Percentiles rank a stretch among this genome's conserved stretches.
These are phyloP conservation scores for Aptenodytes forsteri DNA, from an alignment of 2,113 vertebrate species.

Conservation along the genomic window DNA sequence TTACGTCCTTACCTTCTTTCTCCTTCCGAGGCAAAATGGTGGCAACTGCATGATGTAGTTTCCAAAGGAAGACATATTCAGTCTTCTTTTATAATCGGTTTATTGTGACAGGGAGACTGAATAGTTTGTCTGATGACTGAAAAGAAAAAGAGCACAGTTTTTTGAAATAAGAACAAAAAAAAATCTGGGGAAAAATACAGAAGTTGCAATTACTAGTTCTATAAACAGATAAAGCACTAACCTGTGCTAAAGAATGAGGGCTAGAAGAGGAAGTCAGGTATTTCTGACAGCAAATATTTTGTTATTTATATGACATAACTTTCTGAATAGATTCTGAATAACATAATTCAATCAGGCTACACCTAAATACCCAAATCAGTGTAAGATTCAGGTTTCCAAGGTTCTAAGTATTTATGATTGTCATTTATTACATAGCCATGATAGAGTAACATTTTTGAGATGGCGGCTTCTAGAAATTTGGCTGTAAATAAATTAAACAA, in stretches of 20 bases:
- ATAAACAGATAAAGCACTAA: neutral
- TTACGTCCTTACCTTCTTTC: neutral
- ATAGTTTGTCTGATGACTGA: neutral
- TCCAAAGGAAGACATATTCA: neutral
- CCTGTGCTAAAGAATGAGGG: neutral
- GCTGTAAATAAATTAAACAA: neutral
- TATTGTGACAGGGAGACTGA: neutral
- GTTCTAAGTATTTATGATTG: neutral
- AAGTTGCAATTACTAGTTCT: neutral
- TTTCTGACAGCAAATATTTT: neutral
- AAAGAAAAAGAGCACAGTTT: neutral
- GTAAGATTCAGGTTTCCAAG: neutral
- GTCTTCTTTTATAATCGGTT: neutral
- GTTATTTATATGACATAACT: neutral
- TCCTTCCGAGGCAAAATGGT: neutral
- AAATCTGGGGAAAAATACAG: neutral
- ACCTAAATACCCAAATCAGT: neutral
- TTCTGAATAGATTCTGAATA: neutral
- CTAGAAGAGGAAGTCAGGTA: neutral
- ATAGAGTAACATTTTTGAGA: neutral
- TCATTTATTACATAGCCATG: neutral
- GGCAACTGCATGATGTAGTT: neutral
- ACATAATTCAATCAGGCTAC: neutral
- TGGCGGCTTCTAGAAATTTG: neutral
- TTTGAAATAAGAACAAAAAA: neutral